Base-by-base conservation (phyloP, 2,113 vertebrate genomes). In the Embiotoca jacksoni region DNA sequence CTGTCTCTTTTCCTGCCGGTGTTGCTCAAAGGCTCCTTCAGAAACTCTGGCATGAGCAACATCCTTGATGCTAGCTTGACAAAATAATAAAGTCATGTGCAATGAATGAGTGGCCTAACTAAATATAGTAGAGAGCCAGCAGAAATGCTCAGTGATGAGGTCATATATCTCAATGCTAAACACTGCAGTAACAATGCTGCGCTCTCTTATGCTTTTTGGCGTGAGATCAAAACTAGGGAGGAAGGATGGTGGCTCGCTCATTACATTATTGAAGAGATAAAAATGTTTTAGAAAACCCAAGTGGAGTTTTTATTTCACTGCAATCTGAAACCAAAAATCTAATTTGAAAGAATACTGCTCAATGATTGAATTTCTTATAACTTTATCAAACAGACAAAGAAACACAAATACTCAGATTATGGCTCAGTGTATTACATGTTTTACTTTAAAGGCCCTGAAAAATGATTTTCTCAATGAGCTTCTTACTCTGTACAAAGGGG, bases 81-180 rank as follows among this genome's bases (percentile, higher is more conserved):
- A 80, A 69, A 66, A 80, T 66, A 81, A 72, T 69, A 33, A 71
- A 58, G 35, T 72, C 6, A 52, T 46, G 52, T 3, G 4, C 30
- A 69, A n/a, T 80, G 72, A 67, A 57, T 67, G 54, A 76, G 53
- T 46, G 53, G 57, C 14, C 16, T 7, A 67, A 55, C 61, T 60
- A 52, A 65, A 56, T 39, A 30, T 56, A 60, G 32, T 30, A 39
- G 30, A 36, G 67, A 73, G 69, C 68, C 66, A 85, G 54, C 30
- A 16, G 46, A 80, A 76, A 23, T 46, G 47, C 33, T 78, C 32
- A 15, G n/a, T 55, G 50, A 66, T 58, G 30, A 67, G 61, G 53
- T 80, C 14, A 41, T 82, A 60, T 49, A 74, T 86, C 72, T 71
- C 73, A 30, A 44, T 53, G 57, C 52, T 72, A 72, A 83, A 57